Evolutionary conservation across 1,140 invertebrate species (phyloP), one percentile per base, ranked within the genome.

Genomic region (Calliopsis andreniformis): DNA sequence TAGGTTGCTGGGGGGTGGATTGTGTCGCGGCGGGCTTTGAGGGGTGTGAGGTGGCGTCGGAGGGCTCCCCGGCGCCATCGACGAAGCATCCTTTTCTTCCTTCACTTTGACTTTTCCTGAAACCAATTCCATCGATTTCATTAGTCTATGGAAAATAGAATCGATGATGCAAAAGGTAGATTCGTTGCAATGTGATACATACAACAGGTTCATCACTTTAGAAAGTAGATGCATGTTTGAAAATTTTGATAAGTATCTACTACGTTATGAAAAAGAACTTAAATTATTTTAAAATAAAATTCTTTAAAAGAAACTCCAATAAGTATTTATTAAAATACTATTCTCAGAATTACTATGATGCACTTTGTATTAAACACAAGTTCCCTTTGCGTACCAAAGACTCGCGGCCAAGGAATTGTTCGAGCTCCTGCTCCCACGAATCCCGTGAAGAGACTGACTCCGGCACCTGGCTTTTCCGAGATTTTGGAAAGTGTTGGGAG

Each of bases 41-140:
- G 91, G 91, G 3, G 91, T 92, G 79, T 92, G 91, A 18, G 91
- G 91, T 4, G 91, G 91, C 47, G 91, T 92, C 25, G 91, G 91
- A 1, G 91, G 91, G 87, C 91, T 92, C 68, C 91, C 91, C 39
- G 91, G 91, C 32, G 91, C 91, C 84, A 89, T 92, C 56, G 90
- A 90, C 39, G 90, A 91, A 0, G 90, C 87, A 47, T 92, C 91
- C 69, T 92, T 92, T 35, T 92, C 91, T 45, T 91, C 90, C 62
- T 91, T 91, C 16, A 90, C 84, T 66, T 85, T 91, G 28, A 91
- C 83, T 78, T 89, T 91, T 42, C 86, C 91, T 92, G 86, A 3
- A 87, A 90, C 39, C 43, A n/a, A 45, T 6, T 20, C 23, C 0
- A 1, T 14, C 18, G 45, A 8, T 12, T n/a, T 4, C 0, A 10